Evolutionary conservation across 2,113 vertebrate species (phyloP).

Genomic region (Pseudolaguvia tuberculata): DNA sequence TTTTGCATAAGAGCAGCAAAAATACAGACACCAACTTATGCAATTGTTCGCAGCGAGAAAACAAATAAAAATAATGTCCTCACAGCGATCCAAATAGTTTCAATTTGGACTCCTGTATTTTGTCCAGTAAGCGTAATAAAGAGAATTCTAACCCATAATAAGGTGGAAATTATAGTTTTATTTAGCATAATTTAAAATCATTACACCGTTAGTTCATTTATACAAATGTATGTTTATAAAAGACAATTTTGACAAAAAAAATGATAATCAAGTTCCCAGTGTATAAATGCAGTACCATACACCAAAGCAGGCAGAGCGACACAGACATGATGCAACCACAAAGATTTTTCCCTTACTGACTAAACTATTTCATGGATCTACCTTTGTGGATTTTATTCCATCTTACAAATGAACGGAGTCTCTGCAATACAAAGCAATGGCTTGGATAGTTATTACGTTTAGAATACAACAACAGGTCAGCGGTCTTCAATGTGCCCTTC

Average conservation of each 20-base stretch:
- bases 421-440: not conserved
- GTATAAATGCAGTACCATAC: constrained; percentile 82
- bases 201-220: constrained; percentile 78
- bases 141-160: not conserved
- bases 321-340: not conserved
- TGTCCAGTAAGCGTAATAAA: not conserved
- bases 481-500: not conserved
- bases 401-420: not conserved
- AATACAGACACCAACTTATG: constrained; percentile 12
- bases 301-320: constrained; percentile 57
- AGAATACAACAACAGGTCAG: not conserved
- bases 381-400: not conserved
- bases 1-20: constrained; percentile 36
- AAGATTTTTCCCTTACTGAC: not conserved
- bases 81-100: not conserved
- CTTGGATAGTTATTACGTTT: not conserved
- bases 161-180: constrained; percentile 64
- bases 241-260: constrained; percentile 57
- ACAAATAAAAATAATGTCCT: not conserved
- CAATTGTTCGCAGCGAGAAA: not conserved
- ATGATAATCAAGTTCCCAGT: constrained; percentile 80
- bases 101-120: not conserved
- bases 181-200: constrained; percentile 78
- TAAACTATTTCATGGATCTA: not conserved
- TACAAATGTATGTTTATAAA: constrained; percentile 76